Conservation (phyloP, 2,113 vertebrate species). For the Clarias batrachus region DNA sequence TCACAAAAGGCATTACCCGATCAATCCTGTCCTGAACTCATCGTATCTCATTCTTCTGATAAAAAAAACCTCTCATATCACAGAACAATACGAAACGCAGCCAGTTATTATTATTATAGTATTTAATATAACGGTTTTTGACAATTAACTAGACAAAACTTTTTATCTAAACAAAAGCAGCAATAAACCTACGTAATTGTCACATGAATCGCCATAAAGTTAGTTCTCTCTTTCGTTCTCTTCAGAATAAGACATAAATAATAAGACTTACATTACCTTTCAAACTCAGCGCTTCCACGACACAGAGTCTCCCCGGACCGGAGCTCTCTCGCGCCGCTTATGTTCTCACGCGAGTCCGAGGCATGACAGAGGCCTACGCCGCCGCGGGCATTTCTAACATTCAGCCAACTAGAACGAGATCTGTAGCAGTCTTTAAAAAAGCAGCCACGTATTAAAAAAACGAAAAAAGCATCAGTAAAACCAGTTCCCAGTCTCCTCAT, state of each 20-base stretch:
- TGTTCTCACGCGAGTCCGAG: slow-evolving; percentile 41
- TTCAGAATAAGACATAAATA: background rate
- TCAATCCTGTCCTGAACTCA: too few relatives aligned
- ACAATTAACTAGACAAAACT: background rate
- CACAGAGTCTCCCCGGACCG: background rate
- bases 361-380: slow-evolving; percentile 49
- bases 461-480: background rate
- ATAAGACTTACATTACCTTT: slow-evolving; percentile 24
- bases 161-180: background rate
- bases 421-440: background rate
- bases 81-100: background rate
- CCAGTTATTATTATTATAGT: background rate
- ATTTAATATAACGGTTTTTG: too few relatives aligned
- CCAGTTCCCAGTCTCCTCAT: background rate
- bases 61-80: background rate
- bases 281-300: background rate
- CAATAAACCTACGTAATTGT: background rate
- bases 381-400: background rate
- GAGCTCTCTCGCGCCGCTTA: slow-evolving; percentile 33
- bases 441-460: background rate
- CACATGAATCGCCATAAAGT: background rate
- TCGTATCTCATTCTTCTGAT: background rate
- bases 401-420: background rate
- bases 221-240: too few relatives aligned
- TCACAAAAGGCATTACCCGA: background rate